phyloP scores from a whole-genome alignment of 2,113 vertebrate species.

The Rhynchomys soricoides region DNA sequence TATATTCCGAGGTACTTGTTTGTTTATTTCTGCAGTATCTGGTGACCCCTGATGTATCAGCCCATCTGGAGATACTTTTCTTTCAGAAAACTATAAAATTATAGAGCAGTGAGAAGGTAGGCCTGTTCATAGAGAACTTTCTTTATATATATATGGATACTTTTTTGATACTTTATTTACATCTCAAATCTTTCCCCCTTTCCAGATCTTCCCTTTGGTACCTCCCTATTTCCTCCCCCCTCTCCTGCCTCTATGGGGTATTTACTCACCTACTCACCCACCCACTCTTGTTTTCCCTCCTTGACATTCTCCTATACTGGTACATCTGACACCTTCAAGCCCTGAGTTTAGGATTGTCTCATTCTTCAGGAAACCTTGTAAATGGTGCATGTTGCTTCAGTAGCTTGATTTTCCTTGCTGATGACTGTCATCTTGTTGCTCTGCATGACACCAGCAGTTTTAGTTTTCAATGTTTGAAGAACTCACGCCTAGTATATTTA shows the following conservation, averaged over 20 bases:
- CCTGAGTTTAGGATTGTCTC: slow-evolving; percentile 82
- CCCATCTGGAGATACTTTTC: slow-evolving; percentile 66
- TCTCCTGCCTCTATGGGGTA: no score
- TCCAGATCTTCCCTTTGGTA: no score
- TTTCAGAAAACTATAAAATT: slow-evolving; percentile 72
- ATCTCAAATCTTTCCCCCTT: no score
- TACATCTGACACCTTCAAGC: no score
- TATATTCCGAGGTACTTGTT: slow-evolving; percentile 86
- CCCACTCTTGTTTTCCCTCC: no score
- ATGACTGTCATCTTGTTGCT: not conserved
- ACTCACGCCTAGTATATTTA: not conserved
- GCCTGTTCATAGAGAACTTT: slow-evolving; percentile 80
- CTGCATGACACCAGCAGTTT: not conserved
- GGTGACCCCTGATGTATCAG: slow-evolving; percentile 77
- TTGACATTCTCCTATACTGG: no score
- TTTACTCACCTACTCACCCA: no score
- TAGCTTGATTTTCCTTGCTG: slow-evolving; percentile 79
- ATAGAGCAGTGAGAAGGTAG: slow-evolving; percentile 77
- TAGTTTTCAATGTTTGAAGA: not conserved
- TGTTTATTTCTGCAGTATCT: slow-evolving; percentile 86
- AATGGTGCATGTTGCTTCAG: slow-evolving; percentile 87
- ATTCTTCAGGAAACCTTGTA: slow-evolving; percentile 89
- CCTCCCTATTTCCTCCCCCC: no score
- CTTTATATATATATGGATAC: no score
- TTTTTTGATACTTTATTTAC: no score